phyloP scores from a whole-genome alignment of 2,888 invertebrate species.

The Drepanosiphum platanoidis region DNA sequence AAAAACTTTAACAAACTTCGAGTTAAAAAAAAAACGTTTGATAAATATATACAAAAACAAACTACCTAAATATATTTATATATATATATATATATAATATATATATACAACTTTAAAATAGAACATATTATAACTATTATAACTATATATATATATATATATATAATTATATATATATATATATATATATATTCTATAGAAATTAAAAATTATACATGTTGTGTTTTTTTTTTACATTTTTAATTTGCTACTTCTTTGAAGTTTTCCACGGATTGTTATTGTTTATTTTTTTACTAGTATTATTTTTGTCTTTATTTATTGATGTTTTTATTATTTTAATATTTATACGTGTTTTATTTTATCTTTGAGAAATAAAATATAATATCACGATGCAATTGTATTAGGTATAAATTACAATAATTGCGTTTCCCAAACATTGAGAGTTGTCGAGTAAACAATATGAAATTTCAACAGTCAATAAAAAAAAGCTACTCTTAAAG shows the following conservation, averaged over 20 bases:
- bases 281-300: conserved; percentile 56
- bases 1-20: conserved; percentile 6
- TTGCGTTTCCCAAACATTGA: not conserved
- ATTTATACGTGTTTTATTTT: conserved; percentile 50
- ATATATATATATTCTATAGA: conserved; percentile 7
- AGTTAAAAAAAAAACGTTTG: conserved; percentile 20
- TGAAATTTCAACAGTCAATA: too few species aligned
- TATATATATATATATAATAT: too few species aligned
- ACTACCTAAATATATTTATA: conserved; percentile 40
- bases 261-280: conserved; percentile 20
- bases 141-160: conserved; percentile 34
- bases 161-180: too few species aligned
- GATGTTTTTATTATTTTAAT: conserved; percentile 47
- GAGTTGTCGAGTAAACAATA: not conserved
- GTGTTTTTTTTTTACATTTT: conserved; percentile 26
- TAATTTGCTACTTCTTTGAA: conserved; percentile 34
- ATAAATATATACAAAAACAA: conserved; percentile 4
- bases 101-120: conserved; percentile 39
- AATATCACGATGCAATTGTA: conserved; percentile 17
- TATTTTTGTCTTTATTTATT: conserved; percentile 35
- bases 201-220: conserved; percentile 10
- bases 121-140: conserved; percentile 31
- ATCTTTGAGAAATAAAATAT: conserved; percentile 52
- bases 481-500: too few species aligned
- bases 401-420: not conserved